Evolutionary conservation across 2,113 vertebrate genomes (phyloP).

Genomic region (Willisornis vidua): DNA sequence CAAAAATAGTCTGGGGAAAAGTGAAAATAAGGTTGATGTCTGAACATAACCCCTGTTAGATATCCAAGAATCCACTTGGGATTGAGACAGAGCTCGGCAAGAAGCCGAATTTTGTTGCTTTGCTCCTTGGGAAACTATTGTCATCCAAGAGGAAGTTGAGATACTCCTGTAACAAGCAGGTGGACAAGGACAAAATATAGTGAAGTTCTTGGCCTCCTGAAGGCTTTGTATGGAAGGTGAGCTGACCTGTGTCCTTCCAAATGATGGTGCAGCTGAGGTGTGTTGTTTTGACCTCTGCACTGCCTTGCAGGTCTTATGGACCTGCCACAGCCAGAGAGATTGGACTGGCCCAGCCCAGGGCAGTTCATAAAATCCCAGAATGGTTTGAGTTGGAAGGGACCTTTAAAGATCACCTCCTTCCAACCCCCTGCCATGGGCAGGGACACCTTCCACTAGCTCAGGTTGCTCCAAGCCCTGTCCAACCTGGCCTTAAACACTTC

Average conservation of each 20-base stretch:
- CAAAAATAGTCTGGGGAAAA: background rate
- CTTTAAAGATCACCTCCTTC: background rate
- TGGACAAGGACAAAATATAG: background rate
- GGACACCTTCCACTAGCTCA: background rate
- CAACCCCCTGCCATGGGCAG: background rate
- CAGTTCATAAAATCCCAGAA: background rate
- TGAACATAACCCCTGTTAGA: background rate
- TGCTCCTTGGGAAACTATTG: background rate
- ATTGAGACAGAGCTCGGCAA: background rate
- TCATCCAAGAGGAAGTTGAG: background rate
- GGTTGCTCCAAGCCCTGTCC: rapidly evolving
- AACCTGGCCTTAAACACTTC: background rate
- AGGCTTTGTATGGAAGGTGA: background rate
- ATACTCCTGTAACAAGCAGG: background rate
- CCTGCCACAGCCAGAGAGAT: background rate
- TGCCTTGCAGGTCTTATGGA: background rate
- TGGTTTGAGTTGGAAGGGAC: background rate
- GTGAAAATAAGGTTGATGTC: background rate
- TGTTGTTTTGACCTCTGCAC: background rate
- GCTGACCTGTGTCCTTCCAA: background rate
- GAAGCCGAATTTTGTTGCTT: background rate
- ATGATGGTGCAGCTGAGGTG: background rate
- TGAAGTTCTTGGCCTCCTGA: background rate
- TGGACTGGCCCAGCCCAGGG: background rate
- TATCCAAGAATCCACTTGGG: background rate